Evolutionary conservation across 2,113 vertebrate species (phyloP), one percentile per base, ranked within the genome.

Genomic region (Otolemur garnettii): DNA sequence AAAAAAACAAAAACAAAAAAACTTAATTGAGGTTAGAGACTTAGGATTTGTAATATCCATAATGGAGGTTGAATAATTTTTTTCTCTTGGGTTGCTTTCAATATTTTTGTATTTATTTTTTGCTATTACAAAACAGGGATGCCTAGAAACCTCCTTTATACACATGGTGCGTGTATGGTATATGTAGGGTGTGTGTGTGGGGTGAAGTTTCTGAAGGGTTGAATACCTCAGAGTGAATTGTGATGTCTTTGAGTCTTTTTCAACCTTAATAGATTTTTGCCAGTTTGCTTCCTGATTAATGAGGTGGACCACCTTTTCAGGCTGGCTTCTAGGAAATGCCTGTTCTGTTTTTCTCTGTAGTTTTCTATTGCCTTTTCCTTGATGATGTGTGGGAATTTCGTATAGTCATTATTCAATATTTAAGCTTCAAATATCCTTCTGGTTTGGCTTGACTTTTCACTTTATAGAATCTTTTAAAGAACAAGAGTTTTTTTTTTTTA

Each of bases 1-100:
- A 38, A 38, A 38, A 38, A 38, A 38, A 38, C 2, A 38, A 38
- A 38, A 38, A 38, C 2, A 38, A 38, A 79, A 71, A 53, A 80
- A 4, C 30, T 87, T 95, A 85, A 33, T 71, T 91, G 90, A 93
- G n/a, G 59, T 88, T 78, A 60, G 62, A 88, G 59, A 96, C 60
- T 17, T 92, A 90, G 53, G 77, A 88, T 87, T 80, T 89, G 14
- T 91, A 93, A 88, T 85, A 66, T 26, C n/a, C 12, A 30, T 88
- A 50, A 50, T 75, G 18, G n/a, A 93, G 64, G 33, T 91, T 86
- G 53, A 91, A 8, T 69, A 38, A 6, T 69, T 75, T 86, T 13
- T 79, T 82, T 50, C 14, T 50, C 9, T 93, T 93, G 42, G 10
- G 74, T 82, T 90, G 68, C 42, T 93, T 91, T 95, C 79, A 87